Percentiles rank a stretch among this genome's conserved stretches.
phyloP scores from a whole-genome alignment of 2,113 vertebrate species.

The Paedocypris sp. region DNA sequence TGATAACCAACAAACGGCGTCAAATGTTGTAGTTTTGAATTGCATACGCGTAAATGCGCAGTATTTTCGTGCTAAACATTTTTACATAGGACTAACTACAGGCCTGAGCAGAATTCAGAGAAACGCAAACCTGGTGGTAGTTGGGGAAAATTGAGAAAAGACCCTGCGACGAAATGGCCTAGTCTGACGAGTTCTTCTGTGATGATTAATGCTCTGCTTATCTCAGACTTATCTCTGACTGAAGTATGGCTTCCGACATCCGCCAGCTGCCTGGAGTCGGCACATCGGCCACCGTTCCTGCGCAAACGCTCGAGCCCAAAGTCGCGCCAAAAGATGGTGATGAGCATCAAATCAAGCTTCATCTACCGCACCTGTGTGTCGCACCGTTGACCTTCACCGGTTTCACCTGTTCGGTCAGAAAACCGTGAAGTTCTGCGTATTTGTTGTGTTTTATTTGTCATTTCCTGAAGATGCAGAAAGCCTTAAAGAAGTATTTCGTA shows the following conservation, averaged over 20 bases:
- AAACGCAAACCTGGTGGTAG: too few relatives aligned
- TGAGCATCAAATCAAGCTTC: slow-evolving; percentile 29
- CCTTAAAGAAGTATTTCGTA: slow-evolving; percentile 80
- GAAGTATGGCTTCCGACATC: not conserved
- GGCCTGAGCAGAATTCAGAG: too few relatives aligned
- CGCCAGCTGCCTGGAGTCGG: not conserved
- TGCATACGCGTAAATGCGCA: too few relatives aligned
- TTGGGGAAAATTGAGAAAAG: too few relatives aligned
- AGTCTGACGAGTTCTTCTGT: too few relatives aligned
- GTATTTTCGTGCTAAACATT: too few relatives aligned
- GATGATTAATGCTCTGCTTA: too few relatives aligned
- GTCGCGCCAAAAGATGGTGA: slow-evolving; percentile 5
- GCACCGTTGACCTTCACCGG: slow-evolving; percentile 14
- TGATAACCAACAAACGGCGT: too few relatives aligned
- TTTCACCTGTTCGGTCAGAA: slow-evolving; percentile 11
- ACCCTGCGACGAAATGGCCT: too few relatives aligned
- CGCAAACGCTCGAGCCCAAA: not conserved
- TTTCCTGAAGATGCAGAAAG: slow-evolving; percentile 73
- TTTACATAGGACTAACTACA: too few relatives aligned
- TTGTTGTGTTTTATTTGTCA: slow-evolving; percentile 22
- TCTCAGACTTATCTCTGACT: too few relatives aligned
- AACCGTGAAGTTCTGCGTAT: slow-evolving; percentile 24
- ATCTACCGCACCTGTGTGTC: slow-evolving; percentile 34
- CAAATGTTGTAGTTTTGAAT: too few relatives aligned
- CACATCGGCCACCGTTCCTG: not conserved